These are phyloP conservation scores for Anadara kagoshimensis DNA, from an alignment of 1,140 invertebrate species.

Conservation along the genomic window DNA sequence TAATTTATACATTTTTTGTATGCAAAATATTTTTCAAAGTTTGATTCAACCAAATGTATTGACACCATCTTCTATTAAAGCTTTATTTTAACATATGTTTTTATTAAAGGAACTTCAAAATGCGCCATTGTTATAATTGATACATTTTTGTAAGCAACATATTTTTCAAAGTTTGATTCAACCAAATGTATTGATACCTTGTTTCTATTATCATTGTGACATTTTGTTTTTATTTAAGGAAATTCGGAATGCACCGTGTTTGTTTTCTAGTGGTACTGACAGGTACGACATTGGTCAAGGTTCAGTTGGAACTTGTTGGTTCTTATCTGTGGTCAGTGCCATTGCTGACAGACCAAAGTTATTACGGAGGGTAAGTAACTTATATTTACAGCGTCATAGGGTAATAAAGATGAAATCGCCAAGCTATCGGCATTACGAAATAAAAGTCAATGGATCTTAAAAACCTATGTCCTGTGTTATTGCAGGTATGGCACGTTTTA, in stretches of 20 bases:
- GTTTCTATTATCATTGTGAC: not conserved
- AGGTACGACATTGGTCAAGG: conserved; percentile 69
- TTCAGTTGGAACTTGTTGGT: conserved; percentile 67
- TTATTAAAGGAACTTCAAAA: not conserved
- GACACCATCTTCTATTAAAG: no score
- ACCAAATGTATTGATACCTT: not conserved
- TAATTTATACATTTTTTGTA: no score
- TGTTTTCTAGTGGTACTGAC: conserved; percentile 64
- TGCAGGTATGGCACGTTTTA: no score
- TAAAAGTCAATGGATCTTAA: no score
- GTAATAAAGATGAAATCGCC: no score
- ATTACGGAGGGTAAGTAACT: conserved; percentile 51
- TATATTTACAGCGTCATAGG: no score
- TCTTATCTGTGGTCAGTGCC: conserved; percentile 61
- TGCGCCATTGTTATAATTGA: not conserved
- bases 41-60: no score
- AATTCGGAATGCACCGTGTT: conserved; percentile 46
- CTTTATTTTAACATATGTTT: no score
- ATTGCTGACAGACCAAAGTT: conserved; percentile 54
- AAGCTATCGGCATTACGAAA: no score
- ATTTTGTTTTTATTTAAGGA: conserved; percentile 51
- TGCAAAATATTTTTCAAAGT: no score
- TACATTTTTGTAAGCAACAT: not conserved
- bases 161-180: not conserved
- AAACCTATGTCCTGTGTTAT: no score